These are phyloP conservation scores for Hyaena hyaena DNA, from an alignment of 2,113 vertebrate species.

Conservation along the genomic window DNA sequence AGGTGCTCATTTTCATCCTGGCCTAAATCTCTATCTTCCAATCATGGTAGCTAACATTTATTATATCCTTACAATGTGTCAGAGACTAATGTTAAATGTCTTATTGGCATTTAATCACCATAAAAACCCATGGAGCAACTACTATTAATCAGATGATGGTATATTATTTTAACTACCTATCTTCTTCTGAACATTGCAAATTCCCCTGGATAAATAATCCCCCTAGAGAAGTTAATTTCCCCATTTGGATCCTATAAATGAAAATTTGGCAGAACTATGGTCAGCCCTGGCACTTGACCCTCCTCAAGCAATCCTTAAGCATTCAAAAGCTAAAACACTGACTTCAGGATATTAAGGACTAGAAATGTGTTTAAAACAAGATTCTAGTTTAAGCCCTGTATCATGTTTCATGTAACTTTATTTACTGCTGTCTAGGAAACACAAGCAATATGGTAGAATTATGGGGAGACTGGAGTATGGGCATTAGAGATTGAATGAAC, in stretches of 20 bases:
- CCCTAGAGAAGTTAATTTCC: not conserved
- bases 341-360: not conserved
- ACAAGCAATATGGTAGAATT: not conserved
- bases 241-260: not conserved
- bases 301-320: not conserved
- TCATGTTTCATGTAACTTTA: not conserved
- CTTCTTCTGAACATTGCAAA: constrained; percentile 26
- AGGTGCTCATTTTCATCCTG: not conserved
- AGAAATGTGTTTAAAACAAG: not conserved
- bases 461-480: not conserved
- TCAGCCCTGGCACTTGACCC: not conserved
- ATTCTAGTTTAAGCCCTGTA: not conserved
- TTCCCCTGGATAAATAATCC: not conserved
- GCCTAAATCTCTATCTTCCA: not conserved
- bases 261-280: not conserved
- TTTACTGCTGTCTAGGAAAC: not conserved
- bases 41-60: not conserved
- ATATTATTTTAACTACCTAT: not conserved
- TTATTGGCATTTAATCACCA: not conserved
- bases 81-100: not conserved
- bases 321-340: not conserved
- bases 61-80: not conserved
- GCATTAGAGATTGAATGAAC: not conserved
- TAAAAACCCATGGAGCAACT: not conserved
- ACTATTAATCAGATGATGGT: not conserved